phyloP scores from a whole-genome alignment of 2,888 invertebrate species.

The Azorinus chamasolen region DNA sequence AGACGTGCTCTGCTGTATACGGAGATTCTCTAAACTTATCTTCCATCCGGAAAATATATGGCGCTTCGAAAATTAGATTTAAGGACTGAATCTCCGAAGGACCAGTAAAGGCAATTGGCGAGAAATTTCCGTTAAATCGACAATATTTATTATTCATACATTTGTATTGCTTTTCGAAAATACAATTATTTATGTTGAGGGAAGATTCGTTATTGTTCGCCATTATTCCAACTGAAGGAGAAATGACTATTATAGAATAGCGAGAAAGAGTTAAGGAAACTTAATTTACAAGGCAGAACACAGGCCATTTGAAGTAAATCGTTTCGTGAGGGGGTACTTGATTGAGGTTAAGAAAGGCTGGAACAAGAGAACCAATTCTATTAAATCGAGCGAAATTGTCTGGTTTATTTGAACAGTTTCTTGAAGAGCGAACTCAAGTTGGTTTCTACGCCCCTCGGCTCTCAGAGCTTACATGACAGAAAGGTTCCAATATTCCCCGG shows the following conservation, averaged over 20 bases:
- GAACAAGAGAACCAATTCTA: constrained; percentile 31
- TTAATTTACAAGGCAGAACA: not conserved
- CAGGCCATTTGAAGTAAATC: constrained; percentile 13
- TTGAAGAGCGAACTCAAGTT: not conserved
- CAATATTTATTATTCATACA: constrained; percentile 35
- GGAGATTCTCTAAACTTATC: too few species aligned
- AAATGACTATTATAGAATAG: not conserved
- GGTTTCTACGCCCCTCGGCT: not conserved
- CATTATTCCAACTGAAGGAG: constrained; percentile 1
- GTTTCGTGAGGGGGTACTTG: constrained; percentile 22
- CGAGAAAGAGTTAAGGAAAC: constrained; percentile 3
- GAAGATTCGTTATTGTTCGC: not conserved
- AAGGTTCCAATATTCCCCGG: constrained; percentile 33
- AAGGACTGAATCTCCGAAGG: not conserved
- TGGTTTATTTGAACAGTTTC: constrained; percentile 15
- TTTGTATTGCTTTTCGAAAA: constrained; percentile 16
- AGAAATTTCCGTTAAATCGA: constrained; percentile 23
- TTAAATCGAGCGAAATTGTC: constrained; percentile 26
- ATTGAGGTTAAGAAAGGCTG: constrained; percentile 25
- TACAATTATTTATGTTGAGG: constrained; percentile 4
- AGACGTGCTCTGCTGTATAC: too few species aligned
- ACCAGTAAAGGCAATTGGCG: constrained; percentile 2
- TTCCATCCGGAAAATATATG: too few species aligned
- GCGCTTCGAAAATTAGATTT: constrained; percentile 1
- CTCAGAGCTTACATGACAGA: not conserved